A percentile compares a stretch with the other conserved stretches of the same genome.
These are phyloP conservation scores for Percopsis omiscomaycus DNA, from an alignment of 2,797 vertebrate genomes.

Conservation along the genomic window DNA sequence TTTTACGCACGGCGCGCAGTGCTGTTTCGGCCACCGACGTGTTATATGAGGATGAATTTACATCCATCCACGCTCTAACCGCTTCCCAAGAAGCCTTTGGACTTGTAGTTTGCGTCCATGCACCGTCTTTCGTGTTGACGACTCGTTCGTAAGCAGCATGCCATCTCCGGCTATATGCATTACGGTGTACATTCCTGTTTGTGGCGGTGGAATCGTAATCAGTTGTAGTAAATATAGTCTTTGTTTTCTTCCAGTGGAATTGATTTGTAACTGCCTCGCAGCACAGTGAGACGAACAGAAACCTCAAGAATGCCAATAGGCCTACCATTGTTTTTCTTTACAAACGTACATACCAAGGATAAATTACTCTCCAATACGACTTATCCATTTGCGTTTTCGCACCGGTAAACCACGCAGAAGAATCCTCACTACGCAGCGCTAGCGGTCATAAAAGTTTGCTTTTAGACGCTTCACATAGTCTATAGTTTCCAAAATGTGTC, in stretches of 20 bases:
- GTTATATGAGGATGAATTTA: not conserved
- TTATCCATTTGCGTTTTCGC: conserved; percentile 39
- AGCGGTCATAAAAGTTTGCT: not conserved
- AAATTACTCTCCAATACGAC: not conserved
- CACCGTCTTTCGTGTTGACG: conserved; percentile 13
- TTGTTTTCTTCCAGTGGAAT: conserved; percentile 28
- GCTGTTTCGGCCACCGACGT: not conserved
- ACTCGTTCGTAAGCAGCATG: conserved; percentile 15
- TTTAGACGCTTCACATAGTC: not conserved
- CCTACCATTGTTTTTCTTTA: conserved; percentile 35
- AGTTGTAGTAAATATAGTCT: conserved; percentile 34
- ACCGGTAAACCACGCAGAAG: not conserved
- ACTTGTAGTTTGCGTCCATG: not conserved
- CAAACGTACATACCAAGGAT: conserved; percentile 24
- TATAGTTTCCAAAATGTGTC: not conserved
- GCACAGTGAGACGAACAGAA: conserved; percentile 56
- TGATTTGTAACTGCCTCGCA: conserved; percentile 37
- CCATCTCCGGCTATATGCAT: conserved; percentile 38
- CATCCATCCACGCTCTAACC: not conserved
- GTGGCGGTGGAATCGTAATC: conserved; percentile 27
- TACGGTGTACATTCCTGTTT: conserved; percentile 3
- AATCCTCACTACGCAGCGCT: not conserved
- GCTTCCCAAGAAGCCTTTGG: not conserved
- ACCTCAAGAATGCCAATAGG: conserved; percentile 25
- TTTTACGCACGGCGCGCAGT: conserved; percentile 31